Conservation (phyloP, 2,113 vertebrate species). For the Parus major region DNA sequence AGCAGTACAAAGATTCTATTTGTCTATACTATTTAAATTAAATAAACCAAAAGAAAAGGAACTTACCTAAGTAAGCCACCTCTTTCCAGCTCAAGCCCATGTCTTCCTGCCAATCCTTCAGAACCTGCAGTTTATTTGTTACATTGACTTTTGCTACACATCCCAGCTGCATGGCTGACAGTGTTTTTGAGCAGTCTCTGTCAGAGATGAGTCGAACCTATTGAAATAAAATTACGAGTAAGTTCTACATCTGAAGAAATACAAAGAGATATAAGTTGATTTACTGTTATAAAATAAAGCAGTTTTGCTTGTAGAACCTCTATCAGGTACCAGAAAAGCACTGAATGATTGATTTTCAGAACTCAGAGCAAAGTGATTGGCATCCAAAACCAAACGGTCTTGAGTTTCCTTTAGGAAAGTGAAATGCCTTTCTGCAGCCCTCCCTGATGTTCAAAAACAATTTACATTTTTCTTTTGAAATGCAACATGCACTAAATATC, state of each 20-base stretch:
- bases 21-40: neutral
- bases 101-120: conserved; percentile 72
- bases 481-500: neutral
- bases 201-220: conserved; percentile 86
- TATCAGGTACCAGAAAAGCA: neutral
- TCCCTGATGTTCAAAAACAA: neutral
- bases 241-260: neutral
- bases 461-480: neutral
- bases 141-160: conserved; percentile 69
- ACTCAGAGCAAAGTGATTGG: neutral
- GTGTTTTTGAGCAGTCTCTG: conserved; percentile 67
- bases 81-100: conserved; percentile 84
- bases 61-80: conserved; percentile 88
- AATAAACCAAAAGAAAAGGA: neutral
- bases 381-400: neutral
- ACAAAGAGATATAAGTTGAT: neutral
- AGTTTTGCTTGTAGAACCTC: neutral
- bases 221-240: neutral
- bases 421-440: neutral
- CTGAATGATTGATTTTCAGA: neutral
- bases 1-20: neutral
- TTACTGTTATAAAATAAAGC: neutral
- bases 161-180: conserved; percentile 74
- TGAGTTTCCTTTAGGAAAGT: neutral
- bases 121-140: conserved; percentile 66